These are phyloP conservation scores for Falco punctatus DNA, from an alignment of 2,113 vertebrate species.

Conservation along the genomic window DNA sequence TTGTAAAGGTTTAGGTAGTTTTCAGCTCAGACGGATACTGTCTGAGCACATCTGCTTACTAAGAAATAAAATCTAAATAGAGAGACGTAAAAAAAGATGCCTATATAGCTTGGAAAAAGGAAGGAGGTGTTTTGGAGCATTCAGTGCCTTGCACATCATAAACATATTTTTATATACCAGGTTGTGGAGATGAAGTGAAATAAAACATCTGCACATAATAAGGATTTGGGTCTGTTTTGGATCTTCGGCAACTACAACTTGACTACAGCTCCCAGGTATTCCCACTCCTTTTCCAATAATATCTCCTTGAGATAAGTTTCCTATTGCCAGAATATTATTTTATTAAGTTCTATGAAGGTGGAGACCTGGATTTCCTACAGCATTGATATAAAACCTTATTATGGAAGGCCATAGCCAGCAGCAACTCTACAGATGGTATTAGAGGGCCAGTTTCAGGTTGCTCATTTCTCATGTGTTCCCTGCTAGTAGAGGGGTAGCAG, in stretches of 20 bases:
- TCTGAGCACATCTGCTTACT: neutral
- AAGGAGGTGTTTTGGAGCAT: neutral
- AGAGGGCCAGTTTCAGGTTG: neutral
- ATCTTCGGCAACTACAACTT: neutral
- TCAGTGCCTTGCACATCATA: neutral
- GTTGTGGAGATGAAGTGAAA: neutral
- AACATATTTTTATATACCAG: neutral
- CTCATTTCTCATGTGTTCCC: neutral
- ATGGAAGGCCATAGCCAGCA: neutral
- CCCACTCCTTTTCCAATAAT: neutral
- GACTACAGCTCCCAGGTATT: neutral
- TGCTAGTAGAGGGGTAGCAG: neutral
- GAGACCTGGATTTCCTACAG: neutral
- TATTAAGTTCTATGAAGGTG: neutral
- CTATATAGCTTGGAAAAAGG: neutral
- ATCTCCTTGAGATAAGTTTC: neutral
- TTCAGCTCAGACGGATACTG: neutral
- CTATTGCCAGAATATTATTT: neutral
- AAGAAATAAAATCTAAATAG: neutral
- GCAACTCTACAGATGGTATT: neutral
- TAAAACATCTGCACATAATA: constrained; percentile 9
- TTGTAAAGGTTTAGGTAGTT: neutral
- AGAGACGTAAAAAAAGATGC: neutral
- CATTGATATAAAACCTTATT: neutral
- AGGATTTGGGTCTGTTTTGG: neutral